Evolutionary conservation across 1,140 invertebrate species (phyloP).

Genomic region (Anastrepha ludens): DNA sequence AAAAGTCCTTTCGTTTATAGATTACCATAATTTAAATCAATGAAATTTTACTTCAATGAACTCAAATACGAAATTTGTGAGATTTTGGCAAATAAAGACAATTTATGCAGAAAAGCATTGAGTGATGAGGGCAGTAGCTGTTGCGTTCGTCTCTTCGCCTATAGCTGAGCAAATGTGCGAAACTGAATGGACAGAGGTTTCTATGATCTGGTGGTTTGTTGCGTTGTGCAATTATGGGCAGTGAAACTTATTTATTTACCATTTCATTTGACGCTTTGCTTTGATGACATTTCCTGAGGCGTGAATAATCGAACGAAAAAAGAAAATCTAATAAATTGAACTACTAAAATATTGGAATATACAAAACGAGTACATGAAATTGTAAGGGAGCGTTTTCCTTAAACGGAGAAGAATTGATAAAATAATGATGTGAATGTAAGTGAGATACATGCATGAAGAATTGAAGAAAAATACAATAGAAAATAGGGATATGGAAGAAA

Average conservation of each 20-base stretch:
- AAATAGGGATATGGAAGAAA: background rate
- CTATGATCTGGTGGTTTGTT: background rate
- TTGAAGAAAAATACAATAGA: background rate
- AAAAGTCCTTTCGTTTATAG: background rate
- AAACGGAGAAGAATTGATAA: background rate
- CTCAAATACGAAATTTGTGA: conserved; percentile 22
- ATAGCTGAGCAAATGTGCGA: background rate
- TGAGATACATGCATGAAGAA: background rate
- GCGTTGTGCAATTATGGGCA: background rate
- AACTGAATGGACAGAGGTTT: background rate
- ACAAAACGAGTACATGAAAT: background rate
- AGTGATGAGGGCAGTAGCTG: background rate
- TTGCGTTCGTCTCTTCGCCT: background rate
- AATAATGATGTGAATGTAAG: background rate
- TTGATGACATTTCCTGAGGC: conserved; percentile 38
- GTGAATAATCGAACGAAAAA: conserved; percentile 25
- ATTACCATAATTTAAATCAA: conserved; percentile 56
- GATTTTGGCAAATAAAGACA: conserved; percentile 41
- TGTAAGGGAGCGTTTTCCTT: background rate
- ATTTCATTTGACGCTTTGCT: conserved; percentile 31
- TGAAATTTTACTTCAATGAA: conserved; percentile 32
- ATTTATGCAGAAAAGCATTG: conserved; percentile 24
- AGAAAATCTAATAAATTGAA: conserved; percentile 25
- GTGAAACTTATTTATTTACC: conserved; percentile 36
- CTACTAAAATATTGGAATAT: background rate